Evolutionary conservation across 2,113 vertebrate genomes (phyloP).

Genomic region (Gymnocephalus cernua): DNA sequence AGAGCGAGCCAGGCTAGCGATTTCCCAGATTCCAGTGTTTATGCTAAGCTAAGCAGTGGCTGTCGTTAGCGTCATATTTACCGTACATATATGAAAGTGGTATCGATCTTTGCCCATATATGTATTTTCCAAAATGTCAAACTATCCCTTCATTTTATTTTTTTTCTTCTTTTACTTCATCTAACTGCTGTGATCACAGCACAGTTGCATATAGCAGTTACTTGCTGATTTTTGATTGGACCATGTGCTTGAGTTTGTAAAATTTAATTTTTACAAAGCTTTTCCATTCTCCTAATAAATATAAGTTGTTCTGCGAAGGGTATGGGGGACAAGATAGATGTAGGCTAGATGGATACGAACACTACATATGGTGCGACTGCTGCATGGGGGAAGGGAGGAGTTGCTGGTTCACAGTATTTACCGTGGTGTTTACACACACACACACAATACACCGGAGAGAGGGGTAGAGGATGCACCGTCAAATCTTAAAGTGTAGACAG

Average conservation of each 20-base stretch:
- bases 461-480: conserved; percentile 18
- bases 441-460: conserved; percentile 41
- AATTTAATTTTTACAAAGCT: background rate
- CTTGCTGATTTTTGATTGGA: background rate
- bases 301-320: background rate
- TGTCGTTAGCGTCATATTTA: background rate
- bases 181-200: background rate
- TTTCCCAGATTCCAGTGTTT: background rate
- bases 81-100: background rate
- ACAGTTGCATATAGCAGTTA: background rate
- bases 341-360: conserved; percentile 1
- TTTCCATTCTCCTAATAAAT: conserved; percentile 26
- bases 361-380: background rate
- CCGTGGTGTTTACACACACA: conserved; percentile 47
- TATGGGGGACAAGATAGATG: background rate
- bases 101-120: background rate
- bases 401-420: conserved; percentile 69
- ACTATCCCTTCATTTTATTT: background rate
- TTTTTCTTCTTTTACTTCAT: background rate
- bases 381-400: background rate
- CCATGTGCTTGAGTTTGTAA: background rate
- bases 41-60: conserved; percentile 4
- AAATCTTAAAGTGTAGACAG: conserved; percentile 21
- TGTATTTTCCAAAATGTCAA: conserved; percentile 12
- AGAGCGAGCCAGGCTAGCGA: no score